Evolutionary conservation across 1,140 invertebrate species (phyloP).

Genomic region (Rhizoglyphus robini): DNA sequence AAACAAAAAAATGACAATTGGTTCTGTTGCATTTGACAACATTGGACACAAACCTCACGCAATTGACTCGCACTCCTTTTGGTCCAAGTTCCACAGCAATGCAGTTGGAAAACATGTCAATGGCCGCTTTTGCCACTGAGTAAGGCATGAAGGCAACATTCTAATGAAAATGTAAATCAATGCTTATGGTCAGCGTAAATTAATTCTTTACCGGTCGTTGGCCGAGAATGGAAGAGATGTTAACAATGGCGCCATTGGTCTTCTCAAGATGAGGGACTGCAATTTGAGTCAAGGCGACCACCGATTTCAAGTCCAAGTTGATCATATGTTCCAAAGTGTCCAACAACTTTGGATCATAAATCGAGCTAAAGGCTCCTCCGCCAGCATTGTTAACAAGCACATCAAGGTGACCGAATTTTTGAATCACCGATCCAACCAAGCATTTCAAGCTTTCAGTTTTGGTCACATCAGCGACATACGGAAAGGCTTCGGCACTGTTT

Average conservation of each 20-base stretch:
- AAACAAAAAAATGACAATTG: not conserved
- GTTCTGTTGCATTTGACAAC: not conserved
- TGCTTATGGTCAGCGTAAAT: not conserved
- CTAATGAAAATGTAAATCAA: constrained; percentile 4
- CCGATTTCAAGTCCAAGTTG: not conserved
- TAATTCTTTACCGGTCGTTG: constrained; percentile 9
- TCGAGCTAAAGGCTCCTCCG: constrained; percentile 7
- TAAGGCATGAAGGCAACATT: constrained; percentile 26
- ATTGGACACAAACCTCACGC: constrained; percentile 4
- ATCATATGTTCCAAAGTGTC: constrained; percentile 16
- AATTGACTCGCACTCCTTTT: constrained; percentile 28
- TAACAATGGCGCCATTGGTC: constrained; percentile 8
- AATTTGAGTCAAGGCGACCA: constrained; percentile 1
- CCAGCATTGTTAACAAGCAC: constrained; percentile 24
- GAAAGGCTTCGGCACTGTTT: constrained; percentile 11
- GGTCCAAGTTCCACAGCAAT: constrained; percentile 33
- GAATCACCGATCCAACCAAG: constrained; percentile 72
- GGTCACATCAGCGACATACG: constrained; percentile 70
- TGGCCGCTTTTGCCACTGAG: constrained; percentile 32
- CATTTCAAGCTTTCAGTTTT: constrained; percentile 62
- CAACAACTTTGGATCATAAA: not conserved
- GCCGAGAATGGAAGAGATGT: constrained; percentile 16
- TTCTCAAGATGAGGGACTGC: constrained; percentile 7
- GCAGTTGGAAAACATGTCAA: constrained; percentile 34
- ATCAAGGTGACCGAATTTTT: constrained; percentile 66